Evolutionary conservation across 2,113 vertebrate species (phyloP).

Genomic region (Dipodomys ordii): DNA sequence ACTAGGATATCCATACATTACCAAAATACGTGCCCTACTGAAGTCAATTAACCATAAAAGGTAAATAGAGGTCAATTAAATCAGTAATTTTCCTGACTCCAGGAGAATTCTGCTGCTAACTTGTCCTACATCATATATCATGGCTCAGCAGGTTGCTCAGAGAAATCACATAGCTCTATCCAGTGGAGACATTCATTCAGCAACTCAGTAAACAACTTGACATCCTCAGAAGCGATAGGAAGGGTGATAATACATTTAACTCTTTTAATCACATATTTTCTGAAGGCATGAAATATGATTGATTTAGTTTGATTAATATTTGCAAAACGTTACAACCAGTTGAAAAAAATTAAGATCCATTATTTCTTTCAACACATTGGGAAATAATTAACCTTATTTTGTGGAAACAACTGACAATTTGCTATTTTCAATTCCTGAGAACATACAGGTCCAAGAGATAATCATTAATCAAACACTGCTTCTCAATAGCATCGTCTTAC

Average conservation of each 20-base stretch:
- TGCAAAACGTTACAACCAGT: constrained; percentile 1
- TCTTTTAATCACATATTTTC: background rate
- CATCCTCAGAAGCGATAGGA: background rate
- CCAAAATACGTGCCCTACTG: background rate
- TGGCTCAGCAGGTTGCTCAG: background rate
- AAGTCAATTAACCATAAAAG: background rate
- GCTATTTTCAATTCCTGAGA: background rate
- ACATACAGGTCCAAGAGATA: background rate
- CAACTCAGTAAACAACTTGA: background rate
- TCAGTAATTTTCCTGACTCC: background rate
- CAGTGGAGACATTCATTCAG: background rate
- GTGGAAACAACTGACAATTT: background rate
- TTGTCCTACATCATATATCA: background rate
- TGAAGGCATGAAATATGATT: background rate
- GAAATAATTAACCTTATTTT: background rate
- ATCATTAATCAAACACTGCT: background rate
- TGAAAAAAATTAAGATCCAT: background rate
- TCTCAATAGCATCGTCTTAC: background rate
- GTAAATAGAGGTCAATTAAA: background rate
- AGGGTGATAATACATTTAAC: background rate
- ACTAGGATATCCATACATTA: background rate
- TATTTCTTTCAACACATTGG: background rate
- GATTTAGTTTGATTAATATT: background rate
- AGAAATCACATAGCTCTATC: too few relatives aligned
- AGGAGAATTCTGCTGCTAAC: background rate